Base-by-base conservation (phyloP, 1,140 invertebrate genomes). In the Battus philenor region DNA sequence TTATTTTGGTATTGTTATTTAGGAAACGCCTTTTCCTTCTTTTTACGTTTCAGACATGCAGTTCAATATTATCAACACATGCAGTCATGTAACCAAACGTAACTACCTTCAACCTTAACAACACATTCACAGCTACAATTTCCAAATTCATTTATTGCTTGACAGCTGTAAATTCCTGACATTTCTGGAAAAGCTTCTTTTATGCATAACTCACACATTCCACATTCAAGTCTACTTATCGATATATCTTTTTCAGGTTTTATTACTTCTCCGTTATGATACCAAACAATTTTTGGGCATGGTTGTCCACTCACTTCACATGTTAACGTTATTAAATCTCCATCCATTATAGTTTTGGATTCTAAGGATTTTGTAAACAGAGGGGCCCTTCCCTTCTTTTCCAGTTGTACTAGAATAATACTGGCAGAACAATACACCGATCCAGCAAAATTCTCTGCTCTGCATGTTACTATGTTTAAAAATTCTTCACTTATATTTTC, bases 131-230 rank as follows among this genome's bases (percentile, higher is more conserved):
- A 95, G 51, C 93, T 88, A 41, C 92, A 91, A 84, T 95, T 93
- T 33, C 97, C 97, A 61, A 93, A 90, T 68, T 90, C 89, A 87
- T 98, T 99, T 16, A 90, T 87, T 38, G 96, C 95, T 54, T 88
- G 84, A 77, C 95, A 97, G 39, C 90, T 90, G 77, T 98, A 98
- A 78, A 91, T 90, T 11, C 96, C 97, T 55, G 92, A 90, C 89
- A 98, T 95, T 90, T 98, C 96, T 2, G 96, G 95, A 77, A 97
- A 98, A 15, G 97, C 95, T 90, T 98, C 96, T 31, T 90, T 90
- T 60, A 98, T 96, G 49, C 92, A 90, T 47, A 98, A 86, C 74
- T 91, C 92, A 70, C 95, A 97, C 41, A 91, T 86, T 46, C 95
- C 94, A 66, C 94, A 91, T 49, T 88, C 87, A 67, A 93, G 91